Evolutionary conservation across 2,888 invertebrate species (phyloP), one percentile per base, ranked within the genome.

Genomic region (Agriopis aurantiaria): DNA sequence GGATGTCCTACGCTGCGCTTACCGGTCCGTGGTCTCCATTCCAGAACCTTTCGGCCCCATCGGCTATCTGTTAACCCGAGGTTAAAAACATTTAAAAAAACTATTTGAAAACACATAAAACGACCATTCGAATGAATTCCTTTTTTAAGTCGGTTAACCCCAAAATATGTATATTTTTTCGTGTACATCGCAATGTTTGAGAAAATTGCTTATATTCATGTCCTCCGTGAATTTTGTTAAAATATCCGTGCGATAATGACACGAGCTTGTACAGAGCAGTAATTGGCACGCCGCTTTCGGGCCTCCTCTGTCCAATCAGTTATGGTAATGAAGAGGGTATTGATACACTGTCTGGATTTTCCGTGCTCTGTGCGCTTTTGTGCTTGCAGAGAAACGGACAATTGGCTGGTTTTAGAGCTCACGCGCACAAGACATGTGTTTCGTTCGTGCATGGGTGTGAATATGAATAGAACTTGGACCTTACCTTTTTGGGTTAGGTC

Each of bases 301-400:
- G 69, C 72, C 73, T 78, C 70, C 75, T 76, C 74, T 74, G 78
- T 75, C 76, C 91, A 92, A 91, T 93, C 91, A 92, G 88, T 85
- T 91, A 92, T 93, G 92, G 85, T 90, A 92, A 91, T 91, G 86
- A 84, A 82, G 81, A 77, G 81, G 79, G 84, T 84, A 86, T 85
- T 84, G 85, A 87, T 86, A 84, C 81, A 78, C 68, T 73, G 76
- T 78, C 77, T 77, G 76, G 76, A 81, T 81, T 83, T 82, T 79
- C 77, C 76, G 62, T 77, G 74, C 70, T 71, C 69, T 71, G 55
- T 60, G 61, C 33, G 55, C 53, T 10, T 46, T 10, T 46, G 49
- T n/a, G 49, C 49, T 68, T 68, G 46, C 52, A 58, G 17, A 55
- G 46, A 69, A 72, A 74, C 68, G 64, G 60, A 8, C 62, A 45